Evolutionary conservation across 2,888 invertebrate genomes (phyloP), one percentile per base, ranked within the genome.

Genomic region (Rhamnusium bicolor): DNA sequence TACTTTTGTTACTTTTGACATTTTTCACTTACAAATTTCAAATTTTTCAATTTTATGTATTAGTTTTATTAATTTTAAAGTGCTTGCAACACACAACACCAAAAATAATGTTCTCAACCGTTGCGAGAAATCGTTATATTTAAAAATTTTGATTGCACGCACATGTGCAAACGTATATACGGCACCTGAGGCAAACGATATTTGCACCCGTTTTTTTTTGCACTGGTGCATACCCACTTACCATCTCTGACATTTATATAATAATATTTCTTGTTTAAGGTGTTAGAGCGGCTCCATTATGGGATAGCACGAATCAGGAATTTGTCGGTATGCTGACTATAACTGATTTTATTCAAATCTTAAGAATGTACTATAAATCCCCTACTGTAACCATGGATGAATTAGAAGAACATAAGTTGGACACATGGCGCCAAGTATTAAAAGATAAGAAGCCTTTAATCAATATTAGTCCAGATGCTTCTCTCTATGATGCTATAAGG

Each of bases 281-380:
- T 72, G 98, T 99, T 3, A 92, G 98, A 85, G 98, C 98, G 53
- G 98, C 98, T 49, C 98, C 99, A 7, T 91, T 99, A 80, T 99
- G 99, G 99, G 98, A 99, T 89, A 96, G 96, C 80, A 91, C 92
- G 77, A 93, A 93, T 83, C 98, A 98, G 88, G 92, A 94, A 88
- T 98, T 97, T 89, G 95, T 99, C 77, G 99, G 99, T 82, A 99
- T 99, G 98, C 91, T 99, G 83, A 99, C 99, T 79, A 99, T 99
- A 84, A 99, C 99, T 68, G 99, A 99, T 90, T 99, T 99, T 89
- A 99, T 99, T 85, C 96, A 98, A 89, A 99, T 99, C 84, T 92
- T 99, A 83, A 95, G 97, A 89, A 98, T 97, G 94, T 98, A 98
- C 91, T 98, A 98, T 90, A 97, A 95, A 85, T 96, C 97, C 84